Percentiles rank a stretch among this genome's conserved stretches.
Conservation (phyloP, 1,140 invertebrate species). For the Hesperophylax magnus region DNA sequence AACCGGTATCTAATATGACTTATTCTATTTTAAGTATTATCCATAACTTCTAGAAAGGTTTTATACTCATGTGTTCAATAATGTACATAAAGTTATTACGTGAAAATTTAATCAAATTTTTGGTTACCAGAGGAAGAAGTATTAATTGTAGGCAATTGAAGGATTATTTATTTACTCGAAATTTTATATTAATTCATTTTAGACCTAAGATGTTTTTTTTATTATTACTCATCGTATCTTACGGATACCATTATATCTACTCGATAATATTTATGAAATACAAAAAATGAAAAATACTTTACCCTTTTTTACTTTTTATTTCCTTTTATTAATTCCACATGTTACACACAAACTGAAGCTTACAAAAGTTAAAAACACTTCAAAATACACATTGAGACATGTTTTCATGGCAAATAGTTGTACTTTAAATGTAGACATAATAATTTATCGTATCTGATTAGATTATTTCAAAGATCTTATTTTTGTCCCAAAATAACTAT, state of each 20-base stretch:
- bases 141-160: conserved; percentile 21
- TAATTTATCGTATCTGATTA: too few species aligned
- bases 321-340: background rate
- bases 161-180: conserved; percentile 39
- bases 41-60: background rate
- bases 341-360: too few species aligned
- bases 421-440: too few species aligned
- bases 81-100: conserved; percentile 6
- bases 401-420: too few species aligned
- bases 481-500: too few species aligned
- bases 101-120: conserved; percentile 37
- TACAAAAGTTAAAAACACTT: too few species aligned
- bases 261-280: conserved; percentile 27
- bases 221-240: conserved; percentile 4
- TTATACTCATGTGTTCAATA: conserved; percentile 33
- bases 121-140: conserved; percentile 37
- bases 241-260: conserved; percentile 8
- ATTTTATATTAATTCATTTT: conserved; percentile 26
- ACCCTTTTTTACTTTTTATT: background rate
- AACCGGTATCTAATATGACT: background rate
- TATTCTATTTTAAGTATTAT: conserved; percentile 10
- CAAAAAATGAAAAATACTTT: conserved; percentile 10
- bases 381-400: too few species aligned
- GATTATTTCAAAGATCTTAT: too few species aligned
- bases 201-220: conserved; percentile 39